These are phyloP conservation scores for Mormyrops attenuatus DNA, from an alignment of 2,797 vertebrate species.

Conservation along the genomic window DNA sequence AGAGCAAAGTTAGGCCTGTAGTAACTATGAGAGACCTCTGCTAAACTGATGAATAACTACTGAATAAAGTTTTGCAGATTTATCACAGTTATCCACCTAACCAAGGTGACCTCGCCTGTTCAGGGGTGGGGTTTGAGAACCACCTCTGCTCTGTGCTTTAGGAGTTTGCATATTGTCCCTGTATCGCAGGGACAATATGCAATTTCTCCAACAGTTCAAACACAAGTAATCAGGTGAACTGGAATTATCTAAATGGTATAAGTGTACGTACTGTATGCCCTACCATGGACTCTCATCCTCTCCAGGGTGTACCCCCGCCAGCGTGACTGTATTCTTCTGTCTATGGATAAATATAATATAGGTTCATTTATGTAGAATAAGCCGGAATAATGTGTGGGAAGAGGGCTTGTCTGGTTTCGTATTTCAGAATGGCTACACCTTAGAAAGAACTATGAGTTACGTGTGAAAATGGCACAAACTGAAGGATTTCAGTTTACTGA, in stretches of 20 bases:
- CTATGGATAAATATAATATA: not conserved
- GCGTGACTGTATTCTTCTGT: not conserved
- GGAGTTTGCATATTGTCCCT: not conserved
- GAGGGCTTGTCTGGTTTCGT: not conserved
- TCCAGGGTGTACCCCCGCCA: not conserved
- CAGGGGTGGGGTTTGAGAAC: not conserved
- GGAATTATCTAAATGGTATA: not conserved
- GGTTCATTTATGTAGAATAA: not conserved
- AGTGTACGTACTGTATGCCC: not conserved
- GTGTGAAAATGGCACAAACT: not conserved
- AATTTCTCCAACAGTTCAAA: not conserved
- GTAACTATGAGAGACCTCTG: not conserved
- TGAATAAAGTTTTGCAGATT: not conserved
- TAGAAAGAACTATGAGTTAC: not conserved
- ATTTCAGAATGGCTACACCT: not conserved
- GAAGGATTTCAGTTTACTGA: not conserved
- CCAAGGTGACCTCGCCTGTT: not conserved
- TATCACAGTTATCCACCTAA: not conserved
- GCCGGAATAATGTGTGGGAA: not conserved
- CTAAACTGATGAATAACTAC: not conserved
- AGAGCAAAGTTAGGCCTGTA: not conserved
- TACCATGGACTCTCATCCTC: not conserved
- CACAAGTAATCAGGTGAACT: not conserved
- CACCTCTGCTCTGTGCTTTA: not conserved
- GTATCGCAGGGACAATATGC: not conserved